Base-by-base conservation (phyloP, 2,797 vertebrate genomes). In the Malacoctenus gilli region DNA sequence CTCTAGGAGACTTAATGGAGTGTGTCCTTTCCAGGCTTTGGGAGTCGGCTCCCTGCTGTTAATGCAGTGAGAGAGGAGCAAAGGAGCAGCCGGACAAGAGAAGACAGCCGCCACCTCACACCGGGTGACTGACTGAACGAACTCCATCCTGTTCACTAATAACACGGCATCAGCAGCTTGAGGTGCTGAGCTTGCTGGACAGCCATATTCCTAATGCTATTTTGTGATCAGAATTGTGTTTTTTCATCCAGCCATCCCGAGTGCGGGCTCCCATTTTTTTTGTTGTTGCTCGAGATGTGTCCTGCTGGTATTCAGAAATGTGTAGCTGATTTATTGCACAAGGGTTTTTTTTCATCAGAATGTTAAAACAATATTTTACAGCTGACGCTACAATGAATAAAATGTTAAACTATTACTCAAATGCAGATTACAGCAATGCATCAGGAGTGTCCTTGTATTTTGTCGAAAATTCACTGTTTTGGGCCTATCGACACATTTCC, bases 1-100 rank as follows among this genome's bases (percentile, higher is more conserved):
- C 68, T 78, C 59, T 16, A 72, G 73, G 61, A 84, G 59, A 79
- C 59, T 64, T 87, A 89, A 89, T 88, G 80, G 80, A 88, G 72
- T 84, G 82, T 80, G 78, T 85, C 77, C 79, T 74, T 87, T 84
- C 63, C 68, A 61, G 76, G 68, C 79, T 79, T 68, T 80, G 67
- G 68, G 60, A 83, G 66, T 62, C 9, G 60, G 77, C 73, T 74
- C 68, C 85, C 81, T 54, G 76, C 80, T 79, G 85, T 30, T 82
- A 70, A 61, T 81, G 78, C 80, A 82, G 81, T 60, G 61, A 82
- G 63, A 75, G 72, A 82, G 59, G 63, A 79, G 66, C 54, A 53
- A 64, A 68, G 75, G 53, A 59, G 73, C 56, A 53, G 36, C 72
- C 22, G 55, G 73, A 61, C 34, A 28, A 62, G 77, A 58, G 58